Base-by-base conservation (phyloP, 2,888 invertebrate genomes). In the Chaitophorus viminalis region DNA sequence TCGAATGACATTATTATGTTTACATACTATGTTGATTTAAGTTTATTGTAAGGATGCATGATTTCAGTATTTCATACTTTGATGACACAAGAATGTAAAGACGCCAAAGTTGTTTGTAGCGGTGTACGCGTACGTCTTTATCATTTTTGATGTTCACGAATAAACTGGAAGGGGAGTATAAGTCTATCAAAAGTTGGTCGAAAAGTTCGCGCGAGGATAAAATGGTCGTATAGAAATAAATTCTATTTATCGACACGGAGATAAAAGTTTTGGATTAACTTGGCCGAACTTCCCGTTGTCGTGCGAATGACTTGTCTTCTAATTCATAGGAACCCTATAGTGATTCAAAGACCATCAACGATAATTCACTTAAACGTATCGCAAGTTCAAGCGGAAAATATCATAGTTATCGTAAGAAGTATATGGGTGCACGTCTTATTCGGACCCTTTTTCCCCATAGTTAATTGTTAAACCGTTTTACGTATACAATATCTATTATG, bases 221-320 rank as follows among this genome's bases (percentile, higher is more conserved):
- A 33, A 77, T 29, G n/a, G 54, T 72, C 78, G 54, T 54, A 54
- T 25, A 79, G 54, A 86, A 78, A 86, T 79, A 60, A 86, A 86
- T 86, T 79, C 29, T 70, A 72, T 78, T 86, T 86, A 86, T 86
- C 72, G 86, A 79, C 78, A 72, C 36, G 11, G 29, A 72, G 86
- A 78, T 78, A 86, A 79, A 86, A 86, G 86, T 86, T 86, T 21
- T 8, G 54, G 78, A 72, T 79, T 79, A 72, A 86, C 86, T 86
- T 79, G 54, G 60, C n/a, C 36, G 9, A 79, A 86, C 54, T 86
- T 86, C 78, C 68, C n/a, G 52, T 68, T 65, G 52, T 54, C 52
- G 77, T 52, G 29, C 52, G 68, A 85, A 75, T 36, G 46, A 78
- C 77, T 70, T 9, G 33, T 36, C 78, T 85, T 85, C 68, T 85